Conservation (phyloP, 2,113 vertebrate species). For the Beaufortia kweichowensis region DNA sequence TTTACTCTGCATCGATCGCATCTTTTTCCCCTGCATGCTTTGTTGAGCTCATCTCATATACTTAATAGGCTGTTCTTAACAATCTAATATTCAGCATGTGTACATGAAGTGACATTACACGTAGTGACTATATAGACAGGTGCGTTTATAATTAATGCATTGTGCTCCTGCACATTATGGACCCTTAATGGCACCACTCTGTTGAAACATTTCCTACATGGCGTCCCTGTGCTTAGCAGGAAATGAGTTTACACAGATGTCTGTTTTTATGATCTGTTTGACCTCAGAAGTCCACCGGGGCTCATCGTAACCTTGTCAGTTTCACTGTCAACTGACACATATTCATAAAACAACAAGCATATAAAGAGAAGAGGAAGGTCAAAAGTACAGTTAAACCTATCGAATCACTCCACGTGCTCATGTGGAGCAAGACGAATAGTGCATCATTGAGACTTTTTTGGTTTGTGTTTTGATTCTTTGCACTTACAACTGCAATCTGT, state of each 20-base stretch:
- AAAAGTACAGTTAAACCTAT: neutral
- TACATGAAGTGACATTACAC: constrained; percentile 1
- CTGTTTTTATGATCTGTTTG: constrained; percentile 7
- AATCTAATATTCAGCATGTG: constrained; percentile 18
- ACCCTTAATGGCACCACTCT: constrained; percentile 28
- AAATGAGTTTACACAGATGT: constrained; percentile 22
- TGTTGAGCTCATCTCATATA: constrained; percentile 30
- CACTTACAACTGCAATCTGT: no score
- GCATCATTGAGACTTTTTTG: no score
- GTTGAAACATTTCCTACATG: constrained; percentile 7
- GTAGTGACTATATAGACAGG: neutral
- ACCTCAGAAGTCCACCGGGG: neutral
- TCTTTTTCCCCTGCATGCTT: constrained; percentile 18
- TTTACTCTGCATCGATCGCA: constrained; percentile 47
- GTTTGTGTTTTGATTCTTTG: no score
- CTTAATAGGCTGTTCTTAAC: constrained; percentile 45
- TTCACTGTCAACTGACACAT: neutral
- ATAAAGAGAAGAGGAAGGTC: constrained; percentile 10
- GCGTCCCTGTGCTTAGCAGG: neutral
- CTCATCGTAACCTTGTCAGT: constrained; percentile 20
- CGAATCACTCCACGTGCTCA: neutral
- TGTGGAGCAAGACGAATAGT: neutral
- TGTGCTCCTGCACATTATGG: constrained; percentile 32
- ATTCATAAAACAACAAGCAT: constrained; percentile 6
- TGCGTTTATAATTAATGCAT: constrained; percentile 21